Conservation (phyloP, 2,797 vertebrate species). For the Sebastiscus albofasciatus region DNA sequence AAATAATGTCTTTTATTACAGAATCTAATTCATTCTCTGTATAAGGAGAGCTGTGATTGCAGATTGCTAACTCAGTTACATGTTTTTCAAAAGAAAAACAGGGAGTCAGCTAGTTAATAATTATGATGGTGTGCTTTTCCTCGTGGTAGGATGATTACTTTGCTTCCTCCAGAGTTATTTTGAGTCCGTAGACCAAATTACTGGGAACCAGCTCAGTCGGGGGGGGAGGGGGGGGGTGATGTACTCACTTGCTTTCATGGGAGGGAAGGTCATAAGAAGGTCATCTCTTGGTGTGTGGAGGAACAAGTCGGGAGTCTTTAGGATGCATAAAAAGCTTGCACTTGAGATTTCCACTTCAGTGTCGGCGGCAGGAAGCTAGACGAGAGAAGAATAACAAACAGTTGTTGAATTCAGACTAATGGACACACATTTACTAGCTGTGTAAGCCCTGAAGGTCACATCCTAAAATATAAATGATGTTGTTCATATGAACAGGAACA, state of each 20-base stretch:
- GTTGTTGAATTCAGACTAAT: neutral
- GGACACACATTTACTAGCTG: neutral
- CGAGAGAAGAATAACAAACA: slow-evolving; percentile 3
- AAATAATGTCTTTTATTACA: neutral
- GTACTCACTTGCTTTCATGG: slow-evolving; percentile 40
- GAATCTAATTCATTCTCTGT: neutral
- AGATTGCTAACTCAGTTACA: neutral
- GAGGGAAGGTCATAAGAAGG: slow-evolving; percentile 15
- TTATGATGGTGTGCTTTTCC: neutral
- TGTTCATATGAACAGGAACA: neutral
- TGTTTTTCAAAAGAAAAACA: slow-evolving; percentile 15
- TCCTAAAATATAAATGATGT: neutral
- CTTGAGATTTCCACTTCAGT: slow-evolving; percentile 11
- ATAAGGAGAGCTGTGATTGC: neutral
- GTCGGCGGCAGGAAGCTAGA: neutral
- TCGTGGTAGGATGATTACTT: neutral
- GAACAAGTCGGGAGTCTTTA: neutral
- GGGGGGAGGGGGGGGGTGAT: neutral
- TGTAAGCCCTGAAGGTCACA: neutral
- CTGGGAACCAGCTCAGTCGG: neutral
- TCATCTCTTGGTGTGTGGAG: neutral
- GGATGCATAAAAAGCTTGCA: neutral
- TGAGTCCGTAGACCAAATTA: neutral
- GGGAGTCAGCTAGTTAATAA: slow-evolving; percentile 41
- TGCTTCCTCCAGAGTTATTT: neutral